Conservation (phyloP, 2,113 vertebrate genomes). For the Hystrix brachyura region DNA sequence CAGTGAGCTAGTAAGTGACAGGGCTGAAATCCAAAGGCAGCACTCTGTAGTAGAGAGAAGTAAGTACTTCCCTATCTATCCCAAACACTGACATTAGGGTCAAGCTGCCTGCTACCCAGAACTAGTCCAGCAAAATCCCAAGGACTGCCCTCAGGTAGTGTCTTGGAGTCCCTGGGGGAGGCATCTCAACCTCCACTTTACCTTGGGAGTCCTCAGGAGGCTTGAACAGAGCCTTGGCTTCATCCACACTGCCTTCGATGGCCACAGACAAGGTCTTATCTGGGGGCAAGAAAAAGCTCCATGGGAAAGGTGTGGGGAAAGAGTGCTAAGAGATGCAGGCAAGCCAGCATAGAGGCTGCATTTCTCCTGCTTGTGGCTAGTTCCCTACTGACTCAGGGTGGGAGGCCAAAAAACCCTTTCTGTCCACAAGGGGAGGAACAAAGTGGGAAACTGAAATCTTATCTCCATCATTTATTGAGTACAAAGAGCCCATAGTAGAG, state of each 20-base stretch:
- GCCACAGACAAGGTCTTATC: slow-evolving; percentile 95
- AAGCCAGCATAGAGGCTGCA: not conserved
- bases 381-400: not conserved
- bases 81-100: not conserved
- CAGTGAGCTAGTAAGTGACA: not conserved
- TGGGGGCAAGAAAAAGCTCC: slow-evolving; percentile 81
- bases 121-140: not conserved
- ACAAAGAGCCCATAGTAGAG: slow-evolving; percentile 11
- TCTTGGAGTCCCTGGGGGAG: not conserved
- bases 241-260: slow-evolving; percentile 97
- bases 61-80: not conserved
- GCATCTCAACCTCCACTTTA: slow-evolving; percentile 78
- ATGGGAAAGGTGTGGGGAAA: not conserved
- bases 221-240: slow-evolving; percentile 98
- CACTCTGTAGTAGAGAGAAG: not conserved
- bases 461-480: not conserved
- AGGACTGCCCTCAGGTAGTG: not conserved
- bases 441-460: not conserved
- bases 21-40: not conserved
- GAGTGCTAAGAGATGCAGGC: not conserved
- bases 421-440: not conserved
- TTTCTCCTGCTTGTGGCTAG: not conserved
- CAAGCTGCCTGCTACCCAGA: not conserved
- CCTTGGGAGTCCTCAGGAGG: slow-evolving; percentile 98
- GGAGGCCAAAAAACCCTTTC: not conserved